Conservation (phyloP, 23 tunicate genomes). For the Clavelina lepadiformis region DNA sequence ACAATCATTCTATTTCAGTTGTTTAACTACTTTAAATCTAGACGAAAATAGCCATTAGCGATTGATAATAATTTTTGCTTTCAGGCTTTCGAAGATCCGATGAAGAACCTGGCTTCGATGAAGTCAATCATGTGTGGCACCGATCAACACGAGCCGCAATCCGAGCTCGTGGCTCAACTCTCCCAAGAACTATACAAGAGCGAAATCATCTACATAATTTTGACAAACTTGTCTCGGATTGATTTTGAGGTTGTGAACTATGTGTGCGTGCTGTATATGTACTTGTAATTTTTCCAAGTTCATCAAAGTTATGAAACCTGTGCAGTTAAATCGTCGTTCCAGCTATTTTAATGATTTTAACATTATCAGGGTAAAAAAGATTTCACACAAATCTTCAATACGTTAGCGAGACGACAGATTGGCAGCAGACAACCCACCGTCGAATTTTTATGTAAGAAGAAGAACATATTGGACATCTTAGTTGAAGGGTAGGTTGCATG, state of each 20-base stretch:
- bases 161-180: constrained; percentile 82
- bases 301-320: too few species aligned
- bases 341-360: too few species aligned
- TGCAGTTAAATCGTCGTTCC: too few species aligned
- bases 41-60: too few species aligned
- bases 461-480: constrained; percentile 8
- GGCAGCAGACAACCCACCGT: constrained; percentile 96
- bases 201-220: constrained; percentile 26
- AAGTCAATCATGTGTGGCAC: constrained; percentile 85
- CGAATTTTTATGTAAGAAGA: constrained; percentile 40
- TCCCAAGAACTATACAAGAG: constrained; percentile 78
- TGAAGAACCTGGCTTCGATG: constrained; percentile 68
- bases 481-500: constrained; percentile 27
- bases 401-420: constrained; percentile 77
- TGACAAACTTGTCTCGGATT: constrained; percentile 38
- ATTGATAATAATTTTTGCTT: too few species aligned
- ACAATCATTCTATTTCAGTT: too few species aligned
- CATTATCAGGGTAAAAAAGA: constrained; percentile 89
- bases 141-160: constrained; percentile 80
- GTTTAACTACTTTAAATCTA: too few species aligned
- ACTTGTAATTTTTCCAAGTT: too few species aligned
- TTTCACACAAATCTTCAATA: constrained; percentile 79
- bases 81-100: constrained; percentile 82
- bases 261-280: too few species aligned
- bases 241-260: constrained; percentile 98